phyloP scores from a whole-genome alignment of 1,140 invertebrate genomes.

The Zaprionus ghesquierei region DNA sequence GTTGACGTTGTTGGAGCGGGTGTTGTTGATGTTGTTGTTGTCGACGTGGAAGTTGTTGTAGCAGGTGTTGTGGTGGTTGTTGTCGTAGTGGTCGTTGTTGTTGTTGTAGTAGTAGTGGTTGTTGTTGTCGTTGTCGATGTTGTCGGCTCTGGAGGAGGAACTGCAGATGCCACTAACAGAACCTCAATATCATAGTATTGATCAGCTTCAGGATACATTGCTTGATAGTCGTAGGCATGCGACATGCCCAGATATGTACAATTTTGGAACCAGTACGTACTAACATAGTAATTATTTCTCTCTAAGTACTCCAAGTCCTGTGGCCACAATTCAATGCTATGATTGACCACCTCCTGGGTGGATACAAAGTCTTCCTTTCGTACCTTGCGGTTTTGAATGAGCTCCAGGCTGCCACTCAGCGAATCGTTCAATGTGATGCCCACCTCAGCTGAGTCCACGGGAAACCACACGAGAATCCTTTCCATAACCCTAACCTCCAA shows the following conservation, averaged over 20 bases:
- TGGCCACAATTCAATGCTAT: conserved; percentile 85
- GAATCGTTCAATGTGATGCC: conserved; percentile 84
- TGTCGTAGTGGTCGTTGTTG: conserved; percentile 83
- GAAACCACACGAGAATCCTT: conserved; percentile 61
- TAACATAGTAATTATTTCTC: conserved; percentile 85
- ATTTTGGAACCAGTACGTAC: conserved; percentile 90
- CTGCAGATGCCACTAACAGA: conserved; percentile 87
- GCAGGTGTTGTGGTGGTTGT: conserved; percentile 75
- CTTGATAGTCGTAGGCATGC: conserved; percentile 85
- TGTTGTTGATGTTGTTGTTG: conserved; percentile 36
- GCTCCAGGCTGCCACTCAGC: conserved; percentile 86
- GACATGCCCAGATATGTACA: conserved; percentile 88
- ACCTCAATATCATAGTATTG: conserved; percentile 87
- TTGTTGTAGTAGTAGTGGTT: conserved; percentile 83
- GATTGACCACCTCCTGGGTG: conserved; percentile 84
- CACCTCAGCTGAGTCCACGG: conserved; percentile 74
- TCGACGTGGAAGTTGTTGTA: conserved; percentile 47
- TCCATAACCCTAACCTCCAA: conserved; percentile 84
- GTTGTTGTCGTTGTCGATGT: conserved; percentile 85
- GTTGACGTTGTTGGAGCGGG: conserved; percentile 37
- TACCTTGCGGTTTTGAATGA: conserved; percentile 85
- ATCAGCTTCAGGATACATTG: conserved; percentile 86
- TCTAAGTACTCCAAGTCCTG: conserved; percentile 86
- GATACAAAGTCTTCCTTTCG: conserved; percentile 86
- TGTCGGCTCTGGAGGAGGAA: conserved; percentile 85